Base-by-base conservation (phyloP, 1,140 invertebrate genomes). In the Aricia agestis region DNA sequence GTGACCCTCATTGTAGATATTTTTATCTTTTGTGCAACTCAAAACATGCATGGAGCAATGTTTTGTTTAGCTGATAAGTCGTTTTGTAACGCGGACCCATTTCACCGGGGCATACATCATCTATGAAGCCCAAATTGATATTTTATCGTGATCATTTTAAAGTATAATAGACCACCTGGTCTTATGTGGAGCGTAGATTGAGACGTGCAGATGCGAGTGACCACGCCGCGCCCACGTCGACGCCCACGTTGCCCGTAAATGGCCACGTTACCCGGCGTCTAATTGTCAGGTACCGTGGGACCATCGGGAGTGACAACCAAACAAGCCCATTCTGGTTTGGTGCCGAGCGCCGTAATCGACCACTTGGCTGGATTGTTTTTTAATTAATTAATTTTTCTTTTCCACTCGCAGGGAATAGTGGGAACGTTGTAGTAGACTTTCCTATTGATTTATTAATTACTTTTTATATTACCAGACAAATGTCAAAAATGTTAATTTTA, bases 171-270 rank as follows among this genome's bases (percentile, higher is more conserved):
- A 52, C 45, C 45, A 52, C 45, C 45, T 52, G 45, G 45, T 52
- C 9, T 9, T 42, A 42, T 42, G 11, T 52, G 45, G 45, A 52
- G 10, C 45, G 11, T 18, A 25, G 59, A 63, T 63, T 63, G 59
- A 63, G 59, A 63, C 59, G 59, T 63, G 59, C 10, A 18, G 59
- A 63, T 63, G 45, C 45, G 9, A 63, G 59, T 25, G 59, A 25
- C 59, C 59, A 25, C 45, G 59, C 19, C 59, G 59, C 59, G 59
- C 59, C 59, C 19, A 63, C 59, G 19, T 0, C 7, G 19, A 1
- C 67, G 76, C 76, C 76, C 74, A 77, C 76, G 71, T 70, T 69
- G 9, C 25, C 73, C 69, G 45, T 77, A 77, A 69, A 77, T 71
- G 76, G 76, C 25, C 42, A 66, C 45, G 74, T 73, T 71, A 76